Evolutionary conservation across 2,888 invertebrate species (phyloP).

Genomic region (Phaonia tiefii): DNA sequence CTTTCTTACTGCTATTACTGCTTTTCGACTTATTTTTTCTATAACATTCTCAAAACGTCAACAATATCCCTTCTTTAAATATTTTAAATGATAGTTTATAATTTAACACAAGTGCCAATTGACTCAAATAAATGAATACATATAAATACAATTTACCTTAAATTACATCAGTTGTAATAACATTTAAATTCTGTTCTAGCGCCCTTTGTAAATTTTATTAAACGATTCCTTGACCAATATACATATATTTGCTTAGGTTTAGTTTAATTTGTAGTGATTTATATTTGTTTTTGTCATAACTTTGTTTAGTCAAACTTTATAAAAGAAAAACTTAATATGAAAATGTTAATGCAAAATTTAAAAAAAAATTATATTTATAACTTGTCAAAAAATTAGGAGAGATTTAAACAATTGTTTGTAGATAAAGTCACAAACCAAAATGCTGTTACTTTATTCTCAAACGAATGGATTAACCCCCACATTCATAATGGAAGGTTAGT

Average conservation of each 20-base stretch:
- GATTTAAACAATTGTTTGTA: too few species aligned
- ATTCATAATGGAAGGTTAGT: too few species aligned
- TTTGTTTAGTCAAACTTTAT: conserved; percentile 41
- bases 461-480: too few species aligned
- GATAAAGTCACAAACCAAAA: not conserved
- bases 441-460: not conserved
- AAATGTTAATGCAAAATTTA: too few species aligned
- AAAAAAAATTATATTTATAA: too few species aligned
- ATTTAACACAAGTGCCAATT: conserved; percentile 69
- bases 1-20: conserved; percentile 43
- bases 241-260: conserved; percentile 27
- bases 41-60: too few species aligned
- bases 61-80: not conserved
- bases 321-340: conserved; percentile 42
- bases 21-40: not conserved
- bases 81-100: conserved; percentile 26
- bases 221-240: too few species aligned
- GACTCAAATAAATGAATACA: conserved; percentile 59
- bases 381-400: too few species aligned
- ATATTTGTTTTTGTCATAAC: conserved; percentile 34
- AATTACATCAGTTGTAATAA: conserved; percentile 3
- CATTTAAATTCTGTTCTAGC: conserved; percentile 7
- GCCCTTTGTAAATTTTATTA: too few species aligned
- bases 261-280: conserved; percentile 19
- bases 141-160: conserved; percentile 31